Evolutionary conservation across 64 coral and sea anemone species (phyloP).

Genomic region (Porites lutea): DNA sequence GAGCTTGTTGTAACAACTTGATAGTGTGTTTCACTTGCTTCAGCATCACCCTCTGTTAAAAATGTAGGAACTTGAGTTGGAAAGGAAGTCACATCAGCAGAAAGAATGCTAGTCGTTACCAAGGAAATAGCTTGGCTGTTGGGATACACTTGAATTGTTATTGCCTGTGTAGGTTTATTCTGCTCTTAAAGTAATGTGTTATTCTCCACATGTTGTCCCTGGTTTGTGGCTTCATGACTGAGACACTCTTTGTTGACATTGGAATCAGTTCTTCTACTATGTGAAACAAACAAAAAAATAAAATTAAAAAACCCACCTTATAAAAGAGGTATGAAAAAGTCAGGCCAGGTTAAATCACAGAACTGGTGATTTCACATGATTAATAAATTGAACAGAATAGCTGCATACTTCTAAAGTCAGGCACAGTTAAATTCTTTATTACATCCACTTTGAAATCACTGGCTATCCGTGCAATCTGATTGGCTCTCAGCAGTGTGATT

Average conservation of each 20-base stretch:
- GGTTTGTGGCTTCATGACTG: background rate
- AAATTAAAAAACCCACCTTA: no score
- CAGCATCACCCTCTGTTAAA: slow-evolving; percentile 85
- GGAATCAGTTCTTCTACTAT: slow-evolving; percentile 13
- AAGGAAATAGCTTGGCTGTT: slow-evolving; percentile 68
- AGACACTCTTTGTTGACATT: background rate
- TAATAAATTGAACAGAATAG: no score
- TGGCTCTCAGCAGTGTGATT: no score
- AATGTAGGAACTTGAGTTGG: slow-evolving; percentile 90
- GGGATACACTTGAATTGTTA: slow-evolving; percentile 82
- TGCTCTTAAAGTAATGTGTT: background rate
- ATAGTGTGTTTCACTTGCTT: slow-evolving; percentile 66
- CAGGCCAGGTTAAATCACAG: no score
- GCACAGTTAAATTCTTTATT: no score
- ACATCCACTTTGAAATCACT: no score
- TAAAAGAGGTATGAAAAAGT: no score
- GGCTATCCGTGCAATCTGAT: no score
- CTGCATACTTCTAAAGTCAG: no score
- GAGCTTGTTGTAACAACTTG: slow-evolving; percentile 78
- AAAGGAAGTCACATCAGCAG: slow-evolving; percentile 77
- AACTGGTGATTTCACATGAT: no score
- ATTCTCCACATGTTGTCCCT: slow-evolving; percentile 1
- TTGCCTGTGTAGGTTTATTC: background rate
- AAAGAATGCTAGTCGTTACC: slow-evolving; percentile 63
- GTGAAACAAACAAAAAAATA: background rate